Evolutionary conservation across 2,113 vertebrate genomes (phyloP).

Genomic region (Phylloscopus trochilus): DNA sequence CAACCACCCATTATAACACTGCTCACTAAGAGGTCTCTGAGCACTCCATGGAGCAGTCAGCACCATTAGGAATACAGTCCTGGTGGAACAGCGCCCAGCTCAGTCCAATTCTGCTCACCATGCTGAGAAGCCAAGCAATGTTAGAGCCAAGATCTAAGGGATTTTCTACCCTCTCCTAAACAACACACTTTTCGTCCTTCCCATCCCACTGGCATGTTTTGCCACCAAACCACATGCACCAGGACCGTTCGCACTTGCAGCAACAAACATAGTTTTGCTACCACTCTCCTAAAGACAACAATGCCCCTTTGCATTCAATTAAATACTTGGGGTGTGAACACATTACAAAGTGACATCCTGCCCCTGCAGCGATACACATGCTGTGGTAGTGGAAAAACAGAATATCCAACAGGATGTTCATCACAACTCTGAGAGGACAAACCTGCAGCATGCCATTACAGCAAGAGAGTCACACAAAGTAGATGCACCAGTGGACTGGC

Average conservation of each 20-base stretch:
- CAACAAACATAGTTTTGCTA: background rate
- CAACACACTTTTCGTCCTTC: background rate
- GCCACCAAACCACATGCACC: background rate
- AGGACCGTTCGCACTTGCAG: background rate
- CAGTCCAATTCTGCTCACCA: background rate
- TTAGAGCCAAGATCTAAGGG: background rate
- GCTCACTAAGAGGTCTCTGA: background rate
- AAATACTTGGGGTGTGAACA: background rate
- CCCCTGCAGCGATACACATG: rapidly evolving
- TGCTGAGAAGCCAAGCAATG: background rate
- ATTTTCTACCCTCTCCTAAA: background rate
- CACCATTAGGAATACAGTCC: background rate
- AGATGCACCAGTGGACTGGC: rapidly evolving
- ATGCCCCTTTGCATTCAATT: background rate
- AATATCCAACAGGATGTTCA: background rate
- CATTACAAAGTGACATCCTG: background rate
- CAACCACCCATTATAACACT: rapidly evolving
- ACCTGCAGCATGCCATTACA: background rate
- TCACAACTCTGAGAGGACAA: background rate
- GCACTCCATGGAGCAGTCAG: background rate
- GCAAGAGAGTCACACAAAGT: background rate
- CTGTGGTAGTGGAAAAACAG: background rate
- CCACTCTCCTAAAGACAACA: background rate
- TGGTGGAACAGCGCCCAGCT: background rate
- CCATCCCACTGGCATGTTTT: background rate